phyloP scores from a whole-genome alignment of 2,888 invertebrate species.

The Nephrocerus scutellatus region DNA sequence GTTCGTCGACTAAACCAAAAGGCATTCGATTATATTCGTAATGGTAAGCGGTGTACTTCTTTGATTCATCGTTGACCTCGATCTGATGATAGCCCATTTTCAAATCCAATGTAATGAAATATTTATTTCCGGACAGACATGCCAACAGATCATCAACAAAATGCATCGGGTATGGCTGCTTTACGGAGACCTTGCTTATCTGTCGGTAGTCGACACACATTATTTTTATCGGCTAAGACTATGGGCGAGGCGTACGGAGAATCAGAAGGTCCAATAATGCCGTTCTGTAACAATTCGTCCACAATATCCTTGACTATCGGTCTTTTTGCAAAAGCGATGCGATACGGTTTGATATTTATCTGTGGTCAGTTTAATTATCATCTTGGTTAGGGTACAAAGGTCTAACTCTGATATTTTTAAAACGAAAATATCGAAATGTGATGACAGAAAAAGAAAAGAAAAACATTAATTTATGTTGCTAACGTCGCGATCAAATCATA shows the following conservation, averaged over 20 bases:
- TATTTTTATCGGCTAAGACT: conserved; percentile 21
- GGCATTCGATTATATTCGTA: conserved; percentile 24
- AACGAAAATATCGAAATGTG: too few species aligned
- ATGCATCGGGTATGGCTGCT: conserved; percentile 21
- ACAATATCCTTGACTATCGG: conserved; percentile 8
- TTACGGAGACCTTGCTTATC: conserved; percentile 17
- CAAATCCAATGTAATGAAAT: too few species aligned
- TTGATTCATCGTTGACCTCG: conserved; percentile 15
- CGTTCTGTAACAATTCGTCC: conserved; percentile 9
- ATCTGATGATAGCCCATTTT: conserved; percentile 22
- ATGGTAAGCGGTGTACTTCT: conserved; percentile 20
- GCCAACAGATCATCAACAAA: conserved; percentile 20
- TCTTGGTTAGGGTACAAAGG: conserved; percentile 11
- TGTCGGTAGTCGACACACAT: too few species aligned
- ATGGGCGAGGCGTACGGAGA: conserved; percentile 20
- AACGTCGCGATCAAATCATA: too few species aligned
- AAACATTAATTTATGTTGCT: too few species aligned
- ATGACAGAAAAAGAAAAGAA: too few species aligned
- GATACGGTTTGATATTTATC: conserved; percentile 19
- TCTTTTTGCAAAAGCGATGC: conserved; percentile 17
- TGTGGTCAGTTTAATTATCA: conserved; percentile 13
- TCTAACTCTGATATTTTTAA: too few species aligned
- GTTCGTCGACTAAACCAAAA: conserved; percentile 22
- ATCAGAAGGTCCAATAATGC: conserved; percentile 15
- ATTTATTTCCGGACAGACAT: too few species aligned